Evolutionary conservation across 2,888 invertebrate species (phyloP), one percentile per base, ranked within the genome.

Genomic region (Mythimna vitellina): DNA sequence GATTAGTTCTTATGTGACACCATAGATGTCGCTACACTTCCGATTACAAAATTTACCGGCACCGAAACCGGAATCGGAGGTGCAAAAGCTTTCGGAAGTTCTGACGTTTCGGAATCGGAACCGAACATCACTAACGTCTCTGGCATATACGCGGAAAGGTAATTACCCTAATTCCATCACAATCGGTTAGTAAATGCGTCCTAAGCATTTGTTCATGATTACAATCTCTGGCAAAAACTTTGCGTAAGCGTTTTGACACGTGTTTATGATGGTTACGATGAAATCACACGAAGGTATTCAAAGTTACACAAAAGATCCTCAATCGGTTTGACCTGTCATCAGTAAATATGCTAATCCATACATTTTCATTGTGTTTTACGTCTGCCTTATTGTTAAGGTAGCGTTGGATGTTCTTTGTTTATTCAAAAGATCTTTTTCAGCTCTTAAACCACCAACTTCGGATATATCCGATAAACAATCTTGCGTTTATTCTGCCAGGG

Each of bases 321-420:
- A 66, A 67, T 70, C 69, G 69, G 70, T 81, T 78, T 65, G 61
- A 67, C 64, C 61, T 46, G 69, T 73, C 80, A 81, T 64, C 73
- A 20, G 14, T 65, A 54, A 54, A 46, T 63, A 80, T 63, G 76
- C 61, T 76, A 61, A 70, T 75, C 54, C 20, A 56, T 35, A 25
- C 32, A 65, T 53, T 46, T 32, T 53, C 63, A 76, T 80, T 76
- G 67, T 71, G 60, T 54, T 66, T 42, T 9, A n/a, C 22, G 22
- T 46, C 12, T 22, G 12, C 38, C 3, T 51, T 7, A 35, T n/a
- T 57, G 57, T n/a, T 57, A 38, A 46, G 9, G 14, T 35, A 51
- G 25, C 56, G 10, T 63, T 22, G 3, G 25, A 53, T 35, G 20
- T 20, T 56, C 22, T 9, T 6, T 14, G n/a, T 69, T 76, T 29